Conservation (phyloP, 2,113 vertebrate genomes). For the Corythaeola cristata region DNA sequence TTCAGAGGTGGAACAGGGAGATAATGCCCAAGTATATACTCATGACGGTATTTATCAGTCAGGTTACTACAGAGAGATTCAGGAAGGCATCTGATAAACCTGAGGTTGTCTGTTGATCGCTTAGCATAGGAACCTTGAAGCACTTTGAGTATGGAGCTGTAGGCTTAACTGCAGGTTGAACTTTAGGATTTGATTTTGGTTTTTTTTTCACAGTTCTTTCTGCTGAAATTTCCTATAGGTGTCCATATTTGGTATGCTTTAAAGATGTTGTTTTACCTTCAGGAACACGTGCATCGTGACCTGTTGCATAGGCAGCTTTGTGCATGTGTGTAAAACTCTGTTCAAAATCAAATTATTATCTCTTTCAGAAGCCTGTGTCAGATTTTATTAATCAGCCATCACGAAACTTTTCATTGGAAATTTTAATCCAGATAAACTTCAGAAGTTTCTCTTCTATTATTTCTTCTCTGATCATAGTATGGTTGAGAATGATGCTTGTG, state of each 20-base stretch:
- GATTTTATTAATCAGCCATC: not conserved
- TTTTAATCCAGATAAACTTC: not conserved
- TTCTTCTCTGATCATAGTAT: not conserved
- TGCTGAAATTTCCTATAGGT: not conserved
- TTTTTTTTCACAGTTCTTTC: not conserved
- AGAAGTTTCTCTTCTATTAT: not conserved
- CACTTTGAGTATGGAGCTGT: not conserved
- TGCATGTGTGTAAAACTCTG: not conserved
- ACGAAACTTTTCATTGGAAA: not conserved
- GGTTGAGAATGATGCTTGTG: not conserved
- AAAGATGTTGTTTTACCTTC: not conserved
- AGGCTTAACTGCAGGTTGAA: not conserved
- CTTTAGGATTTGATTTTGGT: not conserved
- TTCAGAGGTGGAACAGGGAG: not conserved
- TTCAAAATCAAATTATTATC: not conserved
- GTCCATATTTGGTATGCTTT: not conserved
- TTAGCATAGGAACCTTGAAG: not conserved
- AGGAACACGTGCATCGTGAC: accelerated
- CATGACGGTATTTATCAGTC: not conserved
- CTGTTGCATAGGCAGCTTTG: not conserved
- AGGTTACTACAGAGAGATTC: not conserved
- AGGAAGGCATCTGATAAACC: not conserved
- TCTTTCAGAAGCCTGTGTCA: not conserved
- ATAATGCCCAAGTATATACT: not conserved
- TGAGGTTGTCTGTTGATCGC: not conserved